Conservation (phyloP, 2,888 invertebrate species). For the Napeogenes sylphis region DNA sequence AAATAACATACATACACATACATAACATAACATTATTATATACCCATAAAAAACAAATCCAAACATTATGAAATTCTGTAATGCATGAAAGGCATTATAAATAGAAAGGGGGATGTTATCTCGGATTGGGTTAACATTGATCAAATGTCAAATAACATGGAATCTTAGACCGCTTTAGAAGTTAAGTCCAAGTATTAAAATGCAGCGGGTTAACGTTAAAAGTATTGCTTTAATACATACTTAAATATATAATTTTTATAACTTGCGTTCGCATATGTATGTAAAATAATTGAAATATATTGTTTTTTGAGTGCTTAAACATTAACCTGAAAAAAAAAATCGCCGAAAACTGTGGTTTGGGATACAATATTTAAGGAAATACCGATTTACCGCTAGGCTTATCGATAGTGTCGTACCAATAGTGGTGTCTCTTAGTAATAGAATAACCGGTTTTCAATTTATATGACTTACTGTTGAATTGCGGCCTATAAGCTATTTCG, state of each 20-base stretch:
- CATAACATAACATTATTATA: too few species aligned
- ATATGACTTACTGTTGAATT: slow-evolving; percentile 24
- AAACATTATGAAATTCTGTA: too few species aligned
- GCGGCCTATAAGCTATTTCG: background rate
- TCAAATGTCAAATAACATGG: slow-evolving; percentile 48
- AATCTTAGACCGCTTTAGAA: slow-evolving; percentile 27
- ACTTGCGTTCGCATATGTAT: too few species aligned
- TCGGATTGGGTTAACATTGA: slow-evolving; percentile 43
- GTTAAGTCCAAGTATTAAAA: slow-evolving; percentile 15
- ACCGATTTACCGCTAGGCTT: slow-evolving; percentile 42
- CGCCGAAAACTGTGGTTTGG: slow-evolving; percentile 11
- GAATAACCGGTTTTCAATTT: slow-evolving; percentile 33
- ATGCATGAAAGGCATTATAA: slow-evolving; percentile 6
- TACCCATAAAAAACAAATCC: background rate
- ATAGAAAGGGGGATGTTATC: slow-evolving; percentile 30
- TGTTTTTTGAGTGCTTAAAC: too few species aligned
- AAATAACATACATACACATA: too few species aligned
- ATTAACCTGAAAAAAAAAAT: slow-evolving; percentile 25
- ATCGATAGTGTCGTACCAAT: slow-evolving; percentile 29
- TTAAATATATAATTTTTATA: too few species aligned
- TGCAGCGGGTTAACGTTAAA: slow-evolving; percentile 15
- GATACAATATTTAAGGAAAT: slow-evolving; percentile 39
- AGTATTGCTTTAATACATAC: too few species aligned
- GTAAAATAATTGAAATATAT: too few species aligned
- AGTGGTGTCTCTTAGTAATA: slow-evolving; percentile 26